These are phyloP conservation scores for Nansenia antarctica DNA, from an alignment of 2,113 vertebrate species.

Conservation along the genomic window DNA sequence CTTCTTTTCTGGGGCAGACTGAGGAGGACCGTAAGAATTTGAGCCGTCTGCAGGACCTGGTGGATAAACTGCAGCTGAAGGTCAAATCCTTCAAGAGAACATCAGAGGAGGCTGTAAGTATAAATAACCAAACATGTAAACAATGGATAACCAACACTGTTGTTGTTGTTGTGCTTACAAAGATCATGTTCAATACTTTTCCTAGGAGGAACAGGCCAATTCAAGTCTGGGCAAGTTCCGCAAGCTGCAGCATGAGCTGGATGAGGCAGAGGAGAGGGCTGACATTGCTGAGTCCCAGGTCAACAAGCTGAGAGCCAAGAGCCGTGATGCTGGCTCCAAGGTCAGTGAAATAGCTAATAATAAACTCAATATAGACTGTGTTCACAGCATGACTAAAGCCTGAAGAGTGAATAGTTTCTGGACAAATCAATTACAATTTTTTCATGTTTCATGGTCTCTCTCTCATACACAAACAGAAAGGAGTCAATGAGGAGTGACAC, in stretches of 20 bases:
- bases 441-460: too few relatives aligned
- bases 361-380: too few relatives aligned
- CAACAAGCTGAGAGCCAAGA: slow-evolving; percentile 74
- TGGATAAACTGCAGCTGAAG: slow-evolving; percentile 82
- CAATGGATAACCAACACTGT: background rate
- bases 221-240: slow-evolving; percentile 62
- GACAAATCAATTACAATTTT: background rate
- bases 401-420: background rate
- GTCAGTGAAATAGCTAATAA: slow-evolving; percentile 26
- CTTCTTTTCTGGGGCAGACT: slow-evolving; percentile 39
- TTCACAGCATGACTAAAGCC: background rate
- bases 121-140: background rate
- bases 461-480: too few relatives aligned
- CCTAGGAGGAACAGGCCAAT: slow-evolving; percentile 70
- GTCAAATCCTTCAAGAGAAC: slow-evolving; percentile 82
- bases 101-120: slow-evolving; percentile 76
- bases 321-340: slow-evolving; percentile 63
- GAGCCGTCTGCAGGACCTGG: slow-evolving; percentile 78
- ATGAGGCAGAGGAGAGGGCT: slow-evolving; percentile 72
- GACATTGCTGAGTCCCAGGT: slow-evolving; percentile 75
- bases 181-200: background rate
- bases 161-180: background rate
- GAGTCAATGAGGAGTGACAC: too few relatives aligned
- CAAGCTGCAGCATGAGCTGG: slow-evolving; percentile 71
- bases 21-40: slow-evolving; percentile 84